A percentile compares a stretch with the other conserved stretches of the same genome.
phyloP scores from a whole-genome alignment of 2,888 invertebrate genomes.

The Tricholauxania praeusta region DNA sequence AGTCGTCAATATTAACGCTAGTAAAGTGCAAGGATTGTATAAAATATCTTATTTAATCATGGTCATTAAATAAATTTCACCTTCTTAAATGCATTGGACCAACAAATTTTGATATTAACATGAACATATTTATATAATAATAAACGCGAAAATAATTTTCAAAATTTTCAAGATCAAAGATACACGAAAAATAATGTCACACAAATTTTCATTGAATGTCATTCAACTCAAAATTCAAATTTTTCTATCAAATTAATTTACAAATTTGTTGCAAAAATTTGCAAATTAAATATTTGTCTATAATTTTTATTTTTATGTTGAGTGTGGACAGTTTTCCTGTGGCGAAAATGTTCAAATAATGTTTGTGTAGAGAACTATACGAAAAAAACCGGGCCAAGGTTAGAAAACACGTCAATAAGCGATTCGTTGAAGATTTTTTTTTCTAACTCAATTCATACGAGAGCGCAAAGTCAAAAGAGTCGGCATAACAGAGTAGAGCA shows the following conservation, averaged over 20 bases:
- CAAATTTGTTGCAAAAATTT: constrained; percentile 15
- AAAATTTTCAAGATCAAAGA: too few species aligned
- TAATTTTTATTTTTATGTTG: constrained; percentile 5
- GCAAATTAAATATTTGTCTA: background rate
- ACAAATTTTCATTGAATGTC: constrained; percentile 16
- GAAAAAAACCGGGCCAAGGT: constrained; percentile 62
- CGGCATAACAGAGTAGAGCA: too few species aligned
- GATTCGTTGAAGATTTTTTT: constrained; percentile 1
- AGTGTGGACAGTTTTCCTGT: constrained; percentile 24
- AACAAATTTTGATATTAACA: too few species aligned
- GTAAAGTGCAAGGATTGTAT: too few species aligned
- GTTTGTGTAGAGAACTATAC: constrained; percentile 5
- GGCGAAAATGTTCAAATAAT: background rate
- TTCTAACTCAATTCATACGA: background rate
- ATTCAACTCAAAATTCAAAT: constrained; percentile 17
- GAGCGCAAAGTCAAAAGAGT: too few species aligned
- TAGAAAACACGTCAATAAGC: constrained; percentile 63
- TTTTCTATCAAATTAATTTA: constrained; percentile 8
- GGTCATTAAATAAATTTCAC: too few species aligned
- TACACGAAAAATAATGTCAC: too few species aligned
- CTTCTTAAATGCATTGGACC: too few species aligned
- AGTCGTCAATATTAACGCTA: too few species aligned
- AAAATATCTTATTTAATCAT: too few species aligned
- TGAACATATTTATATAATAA: too few species aligned
- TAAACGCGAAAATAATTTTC: too few species aligned